phyloP scores from a whole-genome alignment of 1,140 invertebrate species.

The Sweltsa coloradensis region DNA sequence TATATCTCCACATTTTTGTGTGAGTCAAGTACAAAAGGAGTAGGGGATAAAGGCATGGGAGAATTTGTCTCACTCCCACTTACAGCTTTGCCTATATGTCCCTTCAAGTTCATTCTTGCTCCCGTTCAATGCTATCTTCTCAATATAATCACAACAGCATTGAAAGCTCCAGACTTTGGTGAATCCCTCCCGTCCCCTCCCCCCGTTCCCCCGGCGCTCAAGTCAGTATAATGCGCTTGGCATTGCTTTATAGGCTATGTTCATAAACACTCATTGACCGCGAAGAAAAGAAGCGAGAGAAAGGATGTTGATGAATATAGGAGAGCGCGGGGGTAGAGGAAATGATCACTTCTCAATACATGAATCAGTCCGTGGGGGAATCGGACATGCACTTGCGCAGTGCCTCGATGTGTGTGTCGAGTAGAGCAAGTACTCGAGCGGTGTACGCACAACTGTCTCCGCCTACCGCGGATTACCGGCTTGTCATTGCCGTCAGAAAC shows the following conservation, averaged over 20 bases:
- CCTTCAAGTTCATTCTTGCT: constrained; percentile 14
- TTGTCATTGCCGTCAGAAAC: too few relatives aligned
- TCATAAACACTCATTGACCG: constrained; percentile 13
- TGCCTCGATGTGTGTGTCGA: too few relatives aligned
- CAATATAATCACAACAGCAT: constrained; percentile 16
- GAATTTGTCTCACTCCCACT: constrained; percentile 4
- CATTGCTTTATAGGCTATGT: constrained; percentile 1
- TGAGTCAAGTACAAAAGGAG: constrained; percentile 15
- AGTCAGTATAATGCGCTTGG: constrained; percentile 7
- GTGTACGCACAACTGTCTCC: too few relatives aligned
- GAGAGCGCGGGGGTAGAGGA: not conserved
- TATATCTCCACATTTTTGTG: constrained; percentile 16
- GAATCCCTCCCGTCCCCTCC: constrained; percentile 1
- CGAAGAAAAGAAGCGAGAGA: constrained; percentile 6
- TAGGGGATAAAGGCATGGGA: constrained; percentile 12
- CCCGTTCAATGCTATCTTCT: constrained; percentile 14
- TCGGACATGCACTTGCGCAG: too few relatives aligned
- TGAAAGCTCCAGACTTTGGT: constrained; percentile 9
- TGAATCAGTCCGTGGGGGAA: not conserved
- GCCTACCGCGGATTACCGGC: too few relatives aligned
- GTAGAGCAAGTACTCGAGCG: too few relatives aligned
- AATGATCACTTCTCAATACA: too few relatives aligned
- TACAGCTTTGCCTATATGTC: constrained; percentile 7
- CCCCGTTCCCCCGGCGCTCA: not conserved
- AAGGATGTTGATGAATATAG: not conserved